These are phyloP conservation scores for Epinephelus lanceolatus DNA, from an alignment of 2,113 vertebrate species.

Conservation along the genomic window DNA sequence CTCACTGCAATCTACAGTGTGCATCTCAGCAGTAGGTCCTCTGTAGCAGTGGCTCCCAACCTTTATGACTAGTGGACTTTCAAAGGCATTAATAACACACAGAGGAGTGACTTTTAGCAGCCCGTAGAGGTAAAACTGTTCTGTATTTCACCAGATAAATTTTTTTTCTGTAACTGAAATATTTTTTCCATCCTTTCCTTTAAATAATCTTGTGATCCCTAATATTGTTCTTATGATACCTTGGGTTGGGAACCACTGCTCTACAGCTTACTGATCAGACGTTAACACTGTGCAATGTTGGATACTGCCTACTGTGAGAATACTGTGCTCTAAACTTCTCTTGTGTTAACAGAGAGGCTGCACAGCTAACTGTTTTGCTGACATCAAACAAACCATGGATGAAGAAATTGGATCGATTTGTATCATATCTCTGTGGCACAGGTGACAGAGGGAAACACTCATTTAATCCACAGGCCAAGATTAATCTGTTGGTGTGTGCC, in stretches of 20 bases:
- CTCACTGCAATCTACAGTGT: slow-evolving; percentile 5
- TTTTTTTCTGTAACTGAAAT: too few species aligned
- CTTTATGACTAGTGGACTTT: background rate
- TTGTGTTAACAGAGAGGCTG: background rate
- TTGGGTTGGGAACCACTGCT: slow-evolving; percentile 5
- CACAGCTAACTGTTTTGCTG: background rate
- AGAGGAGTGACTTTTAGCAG: background rate
- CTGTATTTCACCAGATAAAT: background rate
- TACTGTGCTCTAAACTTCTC: background rate
- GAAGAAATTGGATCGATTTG: slow-evolving; percentile 11
- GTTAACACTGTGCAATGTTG: slow-evolving; percentile 17
- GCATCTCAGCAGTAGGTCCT: background rate
- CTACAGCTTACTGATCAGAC: slow-evolving; percentile 11
- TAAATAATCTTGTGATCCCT: background rate
- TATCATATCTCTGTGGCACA: background rate
- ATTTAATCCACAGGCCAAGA: slow-evolving; percentile 24
- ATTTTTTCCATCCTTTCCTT: background rate
- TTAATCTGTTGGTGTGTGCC: slow-evolving; percentile 33
- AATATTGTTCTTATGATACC: background rate
- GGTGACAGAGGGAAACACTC: slow-evolving; percentile 1
- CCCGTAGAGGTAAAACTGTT: background rate
- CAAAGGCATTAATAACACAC: background rate
- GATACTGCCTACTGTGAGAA: background rate
- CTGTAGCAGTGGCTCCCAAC: slow-evolving; percentile 4
- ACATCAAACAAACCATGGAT: slow-evolving; percentile 10